Evolutionary conservation across 2,797 vertebrate species (phyloP), one percentile per base, ranked within the genome.

Genomic region (Channallabes apus): DNA sequence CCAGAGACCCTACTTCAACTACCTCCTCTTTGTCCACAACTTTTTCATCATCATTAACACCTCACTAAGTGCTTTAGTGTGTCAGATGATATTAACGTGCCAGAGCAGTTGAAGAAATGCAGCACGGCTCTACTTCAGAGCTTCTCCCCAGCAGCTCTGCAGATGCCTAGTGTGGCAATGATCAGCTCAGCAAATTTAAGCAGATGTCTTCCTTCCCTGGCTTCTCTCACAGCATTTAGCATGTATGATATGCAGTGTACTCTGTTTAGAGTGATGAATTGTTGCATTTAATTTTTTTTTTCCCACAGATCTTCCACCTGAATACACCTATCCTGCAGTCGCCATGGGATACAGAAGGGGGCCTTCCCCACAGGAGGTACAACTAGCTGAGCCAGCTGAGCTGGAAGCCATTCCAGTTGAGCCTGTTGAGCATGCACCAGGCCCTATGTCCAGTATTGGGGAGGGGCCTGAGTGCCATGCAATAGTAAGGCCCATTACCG

Each of bases 401-500:
- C 93, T 97, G 82, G 93, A 97, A 93, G 93, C 97, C 78, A 96
- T 99, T 93, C 97, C 96, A 92, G 93, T 92, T 8, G 92, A 95
- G n/a, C 94, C 96, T 62, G 93, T 94, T 38, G 96, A 95, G 88
- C 96, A 95, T 0, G 94, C 95, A 93, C 97, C 94, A 1, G 95
- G 95, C 84, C 93, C 96, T 82, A 94, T 97, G 88, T 93, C 95
- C 38, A 92, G 93, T 1, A 84, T 96, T 20, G 94, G 90, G 76
- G 94, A 94, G 56, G 95, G 92, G 29, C 86, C 94, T 24, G 91
- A 91, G 84, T 94, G 93, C 81, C 92, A 94, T 83, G 93, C 91
- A 4, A 90, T 91, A 88, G 90, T 94, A 84, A 91, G 93, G 91
- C 93, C 90, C 79, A 93, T 90, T 69, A 87, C 81, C 59, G 94